These are phyloP conservation scores for Cynoglossus semilaevis DNA, from an alignment of 2,113 vertebrate genomes.

Conservation along the genomic window DNA sequence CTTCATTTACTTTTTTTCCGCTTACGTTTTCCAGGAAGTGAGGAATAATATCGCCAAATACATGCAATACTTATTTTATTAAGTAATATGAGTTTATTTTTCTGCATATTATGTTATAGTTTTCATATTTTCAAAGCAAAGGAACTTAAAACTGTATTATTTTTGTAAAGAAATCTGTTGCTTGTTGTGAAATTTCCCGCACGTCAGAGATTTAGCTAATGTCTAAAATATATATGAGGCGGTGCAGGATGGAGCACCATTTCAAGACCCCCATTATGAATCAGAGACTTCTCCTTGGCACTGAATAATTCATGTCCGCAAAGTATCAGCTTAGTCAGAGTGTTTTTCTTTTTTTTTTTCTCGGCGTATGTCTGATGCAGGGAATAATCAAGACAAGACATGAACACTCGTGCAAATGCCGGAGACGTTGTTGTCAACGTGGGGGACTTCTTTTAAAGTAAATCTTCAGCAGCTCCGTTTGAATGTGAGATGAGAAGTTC, in stretches of 20 bases:
- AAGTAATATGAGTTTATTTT: too few species aligned
- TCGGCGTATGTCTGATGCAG: constrained; percentile 15
- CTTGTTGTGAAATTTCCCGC: constrained; percentile 35
- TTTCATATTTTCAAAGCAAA: not conserved
- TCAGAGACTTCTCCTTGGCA: constrained; percentile 54
- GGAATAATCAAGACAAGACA: constrained; percentile 39
- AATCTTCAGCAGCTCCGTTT: constrained; percentile 33
- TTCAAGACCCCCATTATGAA: constrained; percentile 67
- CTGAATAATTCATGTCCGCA: constrained; percentile 68
- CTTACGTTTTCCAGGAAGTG: constrained; percentile 3
- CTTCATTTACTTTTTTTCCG: not conserved
- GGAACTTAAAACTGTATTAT: too few species aligned
- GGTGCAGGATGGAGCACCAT: constrained; percentile 35
- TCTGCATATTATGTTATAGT: not conserved
- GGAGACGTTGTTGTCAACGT: too few species aligned
- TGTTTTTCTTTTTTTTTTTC: constrained; percentile 33
- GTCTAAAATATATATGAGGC: constrained; percentile 69
- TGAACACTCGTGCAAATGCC: constrained; percentile 6
- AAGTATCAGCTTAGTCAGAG: constrained; percentile 70
- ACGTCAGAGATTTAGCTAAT: constrained; percentile 52
- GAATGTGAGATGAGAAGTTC: constrained; percentile 13
- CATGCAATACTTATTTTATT: too few species aligned
- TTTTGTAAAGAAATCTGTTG: too few species aligned
- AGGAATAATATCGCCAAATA: constrained; percentile 20
- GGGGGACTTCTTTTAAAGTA: too few species aligned